phyloP scores from a whole-genome alignment of 2,888 invertebrate species.

The Neoscelio sp. region DNA sequence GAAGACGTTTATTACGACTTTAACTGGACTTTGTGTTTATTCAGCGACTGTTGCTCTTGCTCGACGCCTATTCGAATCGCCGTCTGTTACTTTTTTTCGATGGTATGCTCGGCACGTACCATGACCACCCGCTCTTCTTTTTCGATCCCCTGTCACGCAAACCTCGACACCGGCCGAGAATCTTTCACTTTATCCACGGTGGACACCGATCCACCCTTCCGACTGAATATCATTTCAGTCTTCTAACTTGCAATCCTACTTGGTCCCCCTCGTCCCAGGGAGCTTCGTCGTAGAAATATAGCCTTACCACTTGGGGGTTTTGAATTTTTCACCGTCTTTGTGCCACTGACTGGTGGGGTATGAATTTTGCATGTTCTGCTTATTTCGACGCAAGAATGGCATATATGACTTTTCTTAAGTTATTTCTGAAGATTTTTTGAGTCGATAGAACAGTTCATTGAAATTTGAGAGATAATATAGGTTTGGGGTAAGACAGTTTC shows the following conservation, averaged over 20 bases:
- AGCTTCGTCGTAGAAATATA: conserved; percentile 66
- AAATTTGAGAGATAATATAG: no score
- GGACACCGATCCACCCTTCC: conserved; percentile 80
- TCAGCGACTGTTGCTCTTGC: conserved; percentile 81
- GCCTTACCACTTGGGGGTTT: conserved; percentile 66
- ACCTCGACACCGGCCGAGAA: conserved; percentile 73
- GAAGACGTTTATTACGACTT: conserved; percentile 82
- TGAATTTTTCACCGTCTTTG: conserved; percentile 70
- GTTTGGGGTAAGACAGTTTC: no score
- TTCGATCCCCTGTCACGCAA: conserved; percentile 78
- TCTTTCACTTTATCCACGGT: conserved; percentile 82
- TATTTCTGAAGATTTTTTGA: no score
- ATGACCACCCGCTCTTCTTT: conserved; percentile 74
- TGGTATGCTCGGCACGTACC: conserved; percentile 79
- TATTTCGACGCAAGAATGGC: conserved; percentile 32
- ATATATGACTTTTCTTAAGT: no score
- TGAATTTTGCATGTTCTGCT: conserved; percentile 66
- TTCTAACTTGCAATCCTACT: conserved; percentile 71
- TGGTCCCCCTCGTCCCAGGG: conserved; percentile 48
- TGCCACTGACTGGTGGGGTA: conserved; percentile 38
- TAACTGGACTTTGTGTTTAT: conserved; percentile 83
- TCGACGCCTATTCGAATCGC: conserved; percentile 61
- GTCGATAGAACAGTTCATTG: no score
- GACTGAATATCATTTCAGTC: conserved; percentile 78
- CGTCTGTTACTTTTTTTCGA: conserved; percentile 44